Evolutionary conservation across 2,888 invertebrate genomes (phyloP).

Genomic region (Flexamia atlantica): DNA sequence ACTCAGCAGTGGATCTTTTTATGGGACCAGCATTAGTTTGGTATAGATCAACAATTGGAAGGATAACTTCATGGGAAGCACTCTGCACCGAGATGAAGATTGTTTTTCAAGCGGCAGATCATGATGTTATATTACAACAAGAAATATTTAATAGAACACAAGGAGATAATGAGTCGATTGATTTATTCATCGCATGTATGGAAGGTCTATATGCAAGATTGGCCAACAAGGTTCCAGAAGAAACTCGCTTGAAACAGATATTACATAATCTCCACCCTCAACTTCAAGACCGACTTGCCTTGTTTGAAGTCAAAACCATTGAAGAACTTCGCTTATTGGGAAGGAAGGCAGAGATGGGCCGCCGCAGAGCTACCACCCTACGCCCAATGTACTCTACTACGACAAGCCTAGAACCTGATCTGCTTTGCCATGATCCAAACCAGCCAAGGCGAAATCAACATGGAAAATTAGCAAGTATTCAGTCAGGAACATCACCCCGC

Average conservation of each 20-base stretch:
- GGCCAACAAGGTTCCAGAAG: neutral
- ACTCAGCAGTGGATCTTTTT: conserved; percentile 68
- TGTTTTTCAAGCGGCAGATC: conserved; percentile 29
- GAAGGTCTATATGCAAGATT: conserved; percentile 11
- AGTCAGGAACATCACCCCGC: neutral
- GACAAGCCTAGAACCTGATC: neutral
- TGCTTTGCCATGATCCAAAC: neutral
- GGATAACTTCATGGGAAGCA: conserved; percentile 20
- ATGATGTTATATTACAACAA: neutral
- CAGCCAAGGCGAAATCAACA: neutral
- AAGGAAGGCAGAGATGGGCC: conserved; percentile 21
- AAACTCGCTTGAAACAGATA: conserved; percentile 12
- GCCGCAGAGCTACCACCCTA: neutral
- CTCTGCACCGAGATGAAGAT: conserved; percentile 27
- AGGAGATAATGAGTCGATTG: conserved; percentile 13
- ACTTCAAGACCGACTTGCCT: conserved; percentile 13
- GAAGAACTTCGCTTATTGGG: neutral
- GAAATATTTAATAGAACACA: conserved; percentile 13
- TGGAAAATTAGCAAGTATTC: neutral
- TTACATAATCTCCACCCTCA: conserved; percentile 9
- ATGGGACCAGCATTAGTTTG: conserved; percentile 65
- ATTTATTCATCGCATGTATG: conserved; percentile 10
- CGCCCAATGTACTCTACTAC: neutral
- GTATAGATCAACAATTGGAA: no score
- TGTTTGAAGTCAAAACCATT: neutral